phyloP scores from a whole-genome alignment of 2,888 invertebrate species.

The Rhopalosiphum nymphaeae region DNA sequence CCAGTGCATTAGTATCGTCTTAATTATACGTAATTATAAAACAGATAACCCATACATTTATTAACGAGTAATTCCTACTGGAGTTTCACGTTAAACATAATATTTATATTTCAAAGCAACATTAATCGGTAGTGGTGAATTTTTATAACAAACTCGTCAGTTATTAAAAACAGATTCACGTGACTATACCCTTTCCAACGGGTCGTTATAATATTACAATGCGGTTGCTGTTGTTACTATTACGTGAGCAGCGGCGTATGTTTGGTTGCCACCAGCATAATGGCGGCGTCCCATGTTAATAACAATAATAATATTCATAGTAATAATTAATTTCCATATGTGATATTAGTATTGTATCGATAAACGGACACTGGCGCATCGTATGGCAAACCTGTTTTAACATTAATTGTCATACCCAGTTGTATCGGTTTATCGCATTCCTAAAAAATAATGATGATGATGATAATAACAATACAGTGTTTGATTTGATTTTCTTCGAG shows the following conservation, averaged over 20 bases:
- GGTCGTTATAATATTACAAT: background rate
- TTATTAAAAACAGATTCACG: background rate
- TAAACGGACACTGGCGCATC: background rate
- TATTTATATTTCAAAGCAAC: background rate
- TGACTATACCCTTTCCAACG: background rate
- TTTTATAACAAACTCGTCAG: background rate
- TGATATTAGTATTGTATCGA: background rate
- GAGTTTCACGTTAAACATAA: background rate
- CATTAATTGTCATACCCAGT: background rate
- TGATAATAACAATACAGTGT: background rate
- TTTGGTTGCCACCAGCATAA: background rate
- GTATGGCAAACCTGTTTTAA: background rate
- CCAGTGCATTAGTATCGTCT: background rate
- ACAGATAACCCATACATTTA: background rate
- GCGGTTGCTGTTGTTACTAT: background rate
- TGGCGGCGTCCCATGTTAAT: background rate
- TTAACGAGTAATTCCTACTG: background rate
- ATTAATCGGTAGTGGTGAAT: background rate
- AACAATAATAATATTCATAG: background rate
- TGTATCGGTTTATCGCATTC: background rate
- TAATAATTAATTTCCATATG: background rate
- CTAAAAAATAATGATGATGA: background rate
- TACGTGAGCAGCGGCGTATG: background rate
- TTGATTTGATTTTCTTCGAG: background rate
- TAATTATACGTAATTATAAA: background rate